Evolutionary conservation across 2,797 vertebrate genomes (phyloP), one percentile per base, ranked within the genome.

Genomic region (Bradypodion pumilum): DNA sequence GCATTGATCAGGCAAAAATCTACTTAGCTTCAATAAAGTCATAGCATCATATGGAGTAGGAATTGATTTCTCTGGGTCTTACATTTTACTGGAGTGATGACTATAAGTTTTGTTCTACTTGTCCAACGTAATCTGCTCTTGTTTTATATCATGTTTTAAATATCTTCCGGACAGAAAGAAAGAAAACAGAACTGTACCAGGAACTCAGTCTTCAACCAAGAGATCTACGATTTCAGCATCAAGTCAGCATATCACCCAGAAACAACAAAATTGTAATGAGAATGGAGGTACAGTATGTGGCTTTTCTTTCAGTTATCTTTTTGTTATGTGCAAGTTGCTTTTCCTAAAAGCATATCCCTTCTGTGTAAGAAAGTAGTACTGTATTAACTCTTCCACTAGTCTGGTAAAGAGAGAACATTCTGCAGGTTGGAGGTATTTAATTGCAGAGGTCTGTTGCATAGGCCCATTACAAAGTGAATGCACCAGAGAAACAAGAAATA

Each of bases 111-210:
- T 37, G 8, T 59, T 40, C 5, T 78, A 6, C 42, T 72, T 63
- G n/a, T 40, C 5, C 12, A 60, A 23, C 63, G 29, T 44, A 46
- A 15, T 74, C 21, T 62, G 16, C 40, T 69, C 13, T 79, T 82
- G 46, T 73, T 15, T 25, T 62, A 76, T 82, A 81, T 49, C n/a
- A 70, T 49, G 78, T 40, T 82, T 44, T 74, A 87, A 68, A 62
- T 66, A 1, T 76, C 90, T 89, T 84, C 85, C 75, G 86, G 72
- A 59, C 62, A 99, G 99, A 99, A 93, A 98, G 97, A 89, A 99
- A 99, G 92, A 99, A 99, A 95, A 97, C 97, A 0, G 99, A 99
- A 90, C 94, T 99, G 37, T 98, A 97, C 86, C 98, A 99, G 91
- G 99, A 99, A 86, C 86, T 99, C 73, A 96, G 97, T 90, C 97